phyloP scores from a whole-genome alignment of 1,140 invertebrate species.

The Diuraphis noxia region DNA sequence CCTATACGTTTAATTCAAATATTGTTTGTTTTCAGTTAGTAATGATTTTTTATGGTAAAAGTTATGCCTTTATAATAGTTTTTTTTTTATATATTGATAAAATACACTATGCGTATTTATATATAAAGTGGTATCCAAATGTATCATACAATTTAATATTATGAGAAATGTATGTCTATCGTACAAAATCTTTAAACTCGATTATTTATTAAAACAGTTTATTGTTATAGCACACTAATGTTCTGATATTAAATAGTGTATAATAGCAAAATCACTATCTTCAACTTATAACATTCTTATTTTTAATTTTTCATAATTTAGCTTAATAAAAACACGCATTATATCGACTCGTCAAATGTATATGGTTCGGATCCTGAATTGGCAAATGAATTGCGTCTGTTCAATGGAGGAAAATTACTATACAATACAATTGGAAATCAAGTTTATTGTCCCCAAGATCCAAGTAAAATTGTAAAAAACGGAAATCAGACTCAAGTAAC shows the following conservation, averaged over 20 bases:
- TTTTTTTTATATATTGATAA: background rate
- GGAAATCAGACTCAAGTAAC: background rate
- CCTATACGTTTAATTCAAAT: background rate
- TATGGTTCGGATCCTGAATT: background rate
- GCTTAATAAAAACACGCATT: constrained; percentile 36
- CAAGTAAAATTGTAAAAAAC: background rate
- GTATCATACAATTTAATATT: background rate
- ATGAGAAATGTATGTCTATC: background rate
- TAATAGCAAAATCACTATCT: background rate
- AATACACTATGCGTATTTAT: background rate
- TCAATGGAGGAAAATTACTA: background rate
- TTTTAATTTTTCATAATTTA: background rate
- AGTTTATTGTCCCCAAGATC: background rate
- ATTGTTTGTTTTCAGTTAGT: background rate
- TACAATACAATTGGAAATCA: background rate
- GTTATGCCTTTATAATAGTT: background rate
- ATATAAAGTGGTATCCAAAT: background rate
- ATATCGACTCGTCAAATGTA: constrained; percentile 5
- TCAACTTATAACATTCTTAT: background rate
- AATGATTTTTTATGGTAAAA: background rate
- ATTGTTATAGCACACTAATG: background rate
- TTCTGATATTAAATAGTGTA: background rate
- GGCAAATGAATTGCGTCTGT: background rate
- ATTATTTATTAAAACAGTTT: no score
- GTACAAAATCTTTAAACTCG: no score